phyloP scores from a whole-genome alignment of 1,140 invertebrate genomes.

The Plectrocnemia conspersa region DNA sequence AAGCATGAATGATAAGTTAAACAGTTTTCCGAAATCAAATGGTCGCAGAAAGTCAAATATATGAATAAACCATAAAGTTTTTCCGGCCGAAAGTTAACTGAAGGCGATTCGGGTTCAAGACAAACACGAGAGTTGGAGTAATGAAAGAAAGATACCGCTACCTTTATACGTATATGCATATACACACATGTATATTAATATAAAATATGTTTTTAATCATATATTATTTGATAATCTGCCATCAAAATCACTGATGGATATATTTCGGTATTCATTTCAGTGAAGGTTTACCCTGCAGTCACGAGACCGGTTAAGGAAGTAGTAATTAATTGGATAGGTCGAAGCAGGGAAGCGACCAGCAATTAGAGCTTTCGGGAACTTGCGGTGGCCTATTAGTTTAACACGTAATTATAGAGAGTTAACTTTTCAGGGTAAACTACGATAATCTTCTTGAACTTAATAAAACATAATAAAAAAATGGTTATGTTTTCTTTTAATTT shows the following conservation, averaged over 20 bases:
- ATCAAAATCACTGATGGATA: background rate
- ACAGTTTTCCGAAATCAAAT: slow-evolving; percentile 4
- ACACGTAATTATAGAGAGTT: slow-evolving; percentile 15
- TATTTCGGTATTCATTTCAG: background rate
- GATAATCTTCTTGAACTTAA: too few species aligned
- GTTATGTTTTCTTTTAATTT: too few species aligned
- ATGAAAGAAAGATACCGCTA: slow-evolving; percentile 1
- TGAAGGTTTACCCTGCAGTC: too few species aligned
- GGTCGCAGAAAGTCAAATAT: slow-evolving; percentile 9
- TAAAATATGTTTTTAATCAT: background rate
- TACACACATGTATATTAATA: slow-evolving; percentile 6
- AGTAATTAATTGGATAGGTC: slow-evolving; percentile 16
- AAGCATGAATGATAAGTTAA: background rate
- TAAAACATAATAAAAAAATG: too few species aligned
- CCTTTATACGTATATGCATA: background rate
- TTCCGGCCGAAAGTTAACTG: slow-evolving; percentile 8
- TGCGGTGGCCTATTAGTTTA: slow-evolving; percentile 5
- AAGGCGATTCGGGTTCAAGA: slow-evolving; percentile 7
- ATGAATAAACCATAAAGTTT: slow-evolving; percentile 12
- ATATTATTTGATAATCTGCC: background rate
- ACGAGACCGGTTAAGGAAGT: too few species aligned
- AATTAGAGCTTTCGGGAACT: slow-evolving; percentile 11
- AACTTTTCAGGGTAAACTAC: too few species aligned
- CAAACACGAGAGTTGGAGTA: slow-evolving; percentile 3
- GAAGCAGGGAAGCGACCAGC: slow-evolving; percentile 2